phyloP scores from a whole-genome alignment of 2,113 vertebrate genomes.

The Pelobates fuscus region DNA sequence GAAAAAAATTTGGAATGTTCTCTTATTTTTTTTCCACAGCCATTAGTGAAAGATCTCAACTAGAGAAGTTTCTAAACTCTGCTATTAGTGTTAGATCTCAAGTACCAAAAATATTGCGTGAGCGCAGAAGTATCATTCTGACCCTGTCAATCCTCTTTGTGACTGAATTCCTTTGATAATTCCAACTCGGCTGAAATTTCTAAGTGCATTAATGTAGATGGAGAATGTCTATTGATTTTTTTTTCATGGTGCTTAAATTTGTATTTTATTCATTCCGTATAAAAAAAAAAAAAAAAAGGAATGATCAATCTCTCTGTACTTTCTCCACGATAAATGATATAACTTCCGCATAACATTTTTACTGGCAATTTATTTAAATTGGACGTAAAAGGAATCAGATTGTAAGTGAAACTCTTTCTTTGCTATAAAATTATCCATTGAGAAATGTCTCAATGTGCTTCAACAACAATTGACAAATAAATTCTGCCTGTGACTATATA shows the following conservation, averaged over 20 bases:
- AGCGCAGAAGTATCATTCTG: neutral
- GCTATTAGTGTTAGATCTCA: no score
- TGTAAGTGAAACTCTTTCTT: conserved; percentile 64
- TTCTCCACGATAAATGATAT: conserved; percentile 73
- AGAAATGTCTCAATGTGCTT: conserved; percentile 58
- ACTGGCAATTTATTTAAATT: conserved; percentile 78
- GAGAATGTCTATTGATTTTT: neutral
- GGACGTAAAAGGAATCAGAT: conserved; percentile 71
- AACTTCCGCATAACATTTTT: conserved; percentile 77
- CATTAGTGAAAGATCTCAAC: no score
- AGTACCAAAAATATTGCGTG: neutral
- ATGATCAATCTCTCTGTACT: conserved; percentile 75
- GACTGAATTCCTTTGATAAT: no score
- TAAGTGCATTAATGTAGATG: neutral
- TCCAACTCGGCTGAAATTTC: neutral
- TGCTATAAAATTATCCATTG: conserved; percentile 68
- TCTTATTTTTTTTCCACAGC: no score
- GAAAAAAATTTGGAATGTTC: no score
- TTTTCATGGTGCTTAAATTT: neutral
- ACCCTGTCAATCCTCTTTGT: neutral
- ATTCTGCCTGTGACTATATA: conserved; percentile 4
- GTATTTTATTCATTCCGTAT: neutral
- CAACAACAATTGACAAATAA: conserved; percentile 18
- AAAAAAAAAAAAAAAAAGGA: conserved; percentile 25
- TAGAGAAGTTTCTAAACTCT: no score